Evolutionary conservation across 2,888 invertebrate genomes (phyloP).

Genomic region (Ophion ventricosus): DNA sequence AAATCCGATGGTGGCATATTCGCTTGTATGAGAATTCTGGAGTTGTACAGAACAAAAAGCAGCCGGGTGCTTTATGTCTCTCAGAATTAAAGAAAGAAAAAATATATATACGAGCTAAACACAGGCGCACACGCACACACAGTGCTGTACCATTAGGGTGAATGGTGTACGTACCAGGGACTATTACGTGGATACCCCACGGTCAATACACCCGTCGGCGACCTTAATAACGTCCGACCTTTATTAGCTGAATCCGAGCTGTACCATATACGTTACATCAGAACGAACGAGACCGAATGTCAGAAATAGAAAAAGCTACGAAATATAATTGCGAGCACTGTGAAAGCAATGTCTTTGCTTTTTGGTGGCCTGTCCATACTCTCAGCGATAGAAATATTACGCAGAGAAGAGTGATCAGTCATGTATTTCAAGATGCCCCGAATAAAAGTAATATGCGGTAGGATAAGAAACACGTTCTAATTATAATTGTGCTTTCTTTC

Average conservation of each 20-base stretch:
- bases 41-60: slow-evolving; percentile 5
- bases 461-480: neutral
- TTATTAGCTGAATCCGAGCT: slow-evolving; percentile 66
- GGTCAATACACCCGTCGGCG: slow-evolving; percentile 63
- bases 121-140: slow-evolving; percentile 32
- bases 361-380: neutral
- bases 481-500: neutral
- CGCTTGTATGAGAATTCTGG: slow-evolving; percentile 14
- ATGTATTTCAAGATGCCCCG: neutral
- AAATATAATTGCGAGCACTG: slow-evolving; percentile 32
- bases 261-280: slow-evolving; percentile 39
- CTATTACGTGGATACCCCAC: slow-evolving; percentile 53
- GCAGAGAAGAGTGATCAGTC: neutral
- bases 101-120: slow-evolving; percentile 14
- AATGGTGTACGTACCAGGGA: slow-evolving; percentile 34
- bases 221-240: slow-evolving; percentile 64
- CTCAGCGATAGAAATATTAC: neutral
- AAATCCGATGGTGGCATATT: slow-evolving; percentile 13
- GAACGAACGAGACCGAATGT: slow-evolving; percentile 29
- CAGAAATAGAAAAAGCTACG: slow-evolving; percentile 15
- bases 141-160: slow-evolving; percentile 46
- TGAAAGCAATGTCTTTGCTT: slow-evolving; percentile 11
- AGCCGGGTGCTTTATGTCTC: neutral
- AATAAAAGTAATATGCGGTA: neutral
- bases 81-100: slow-evolving; percentile 9